Base-by-base conservation (phyloP, 2,797 vertebrate genomes). In the Muraenolepis orangiensis region DNA sequence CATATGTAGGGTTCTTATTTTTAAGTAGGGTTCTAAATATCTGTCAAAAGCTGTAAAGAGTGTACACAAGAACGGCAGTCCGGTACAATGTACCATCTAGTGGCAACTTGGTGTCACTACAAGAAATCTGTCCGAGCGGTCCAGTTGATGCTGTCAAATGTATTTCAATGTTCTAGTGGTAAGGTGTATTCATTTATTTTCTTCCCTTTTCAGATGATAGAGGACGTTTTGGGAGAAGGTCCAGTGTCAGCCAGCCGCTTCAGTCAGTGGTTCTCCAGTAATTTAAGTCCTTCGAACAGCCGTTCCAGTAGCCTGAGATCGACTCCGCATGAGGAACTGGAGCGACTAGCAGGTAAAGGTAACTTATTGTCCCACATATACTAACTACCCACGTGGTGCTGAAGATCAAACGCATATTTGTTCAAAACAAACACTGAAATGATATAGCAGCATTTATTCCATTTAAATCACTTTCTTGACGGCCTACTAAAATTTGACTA, bases 261-360 rank as follows among this genome's bases (percentile, higher is more conserved):
- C 88, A 98, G 96, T 86, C 95, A 95, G 76, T 99, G 96, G 97
- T 98, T 99, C 84, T 96, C 96, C 29, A 94, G 82, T 84, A 97
- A 96, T 82, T 88, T 95, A 6, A 99, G 97, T 87, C 96, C 94
- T 16, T 98, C 97, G 30, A 96, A 95, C 85, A 99, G 97, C 91
- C 95, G 91, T 7, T 98, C 97, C 42, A 98, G 97, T 87, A 99
- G 97, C 86, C 90, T 98, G 75, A 95, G 97, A 74, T 99, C 98
- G 46, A 99, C 97, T 3, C 98, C 97, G 6, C 97, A 99, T 0
- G 98, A 99, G 85, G 98, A 99, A 66, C 88, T 99, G 74, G 98
- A 99, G 87, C 96, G 95, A 87, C 91, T 99, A 66, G 96, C 96
- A 93, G 97, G 98, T 98, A 93, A 79, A 75, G 34, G 14, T 31